Conservation (phyloP, 2,797 vertebrate species). For the Cyclura pinguis region DNA sequence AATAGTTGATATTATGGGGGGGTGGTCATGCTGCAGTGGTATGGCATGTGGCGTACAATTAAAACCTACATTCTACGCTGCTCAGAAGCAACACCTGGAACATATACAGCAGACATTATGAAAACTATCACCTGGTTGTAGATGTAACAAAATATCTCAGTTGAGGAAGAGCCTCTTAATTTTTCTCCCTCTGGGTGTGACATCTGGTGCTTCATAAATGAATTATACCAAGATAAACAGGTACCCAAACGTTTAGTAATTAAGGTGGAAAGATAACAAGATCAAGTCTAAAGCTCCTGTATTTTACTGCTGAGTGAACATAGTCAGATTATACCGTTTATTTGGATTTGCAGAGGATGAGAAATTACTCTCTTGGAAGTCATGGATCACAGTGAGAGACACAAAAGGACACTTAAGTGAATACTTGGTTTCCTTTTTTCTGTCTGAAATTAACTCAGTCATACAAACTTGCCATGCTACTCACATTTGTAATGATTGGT, state of each 20-base stretch:
- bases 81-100: neutral
- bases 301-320: neutral
- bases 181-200: neutral
- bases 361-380: neutral
- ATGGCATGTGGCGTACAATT: neutral
- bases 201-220: slow-evolving; percentile 25
- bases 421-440: neutral
- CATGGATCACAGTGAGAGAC: no score
- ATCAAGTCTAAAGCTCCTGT: neutral
- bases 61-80: neutral
- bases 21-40: neutral
- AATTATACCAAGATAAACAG: neutral
- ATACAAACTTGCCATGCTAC: neutral
- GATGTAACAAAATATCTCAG: slow-evolving; percentile 9
- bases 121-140: neutral
- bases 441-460: neutral
- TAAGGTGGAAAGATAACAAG: neutral
- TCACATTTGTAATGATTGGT: neutral
- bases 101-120: neutral
- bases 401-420: neutral
- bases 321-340: neutral
- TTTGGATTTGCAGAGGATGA: neutral
- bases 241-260: neutral
- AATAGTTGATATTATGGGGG: neutral
- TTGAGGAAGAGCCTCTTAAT: neutral